Evolutionary conservation across 2,888 invertebrate genomes (phyloP), one percentile per base, ranked within the genome.

Genomic region (Drosophila leonis): DNA sequence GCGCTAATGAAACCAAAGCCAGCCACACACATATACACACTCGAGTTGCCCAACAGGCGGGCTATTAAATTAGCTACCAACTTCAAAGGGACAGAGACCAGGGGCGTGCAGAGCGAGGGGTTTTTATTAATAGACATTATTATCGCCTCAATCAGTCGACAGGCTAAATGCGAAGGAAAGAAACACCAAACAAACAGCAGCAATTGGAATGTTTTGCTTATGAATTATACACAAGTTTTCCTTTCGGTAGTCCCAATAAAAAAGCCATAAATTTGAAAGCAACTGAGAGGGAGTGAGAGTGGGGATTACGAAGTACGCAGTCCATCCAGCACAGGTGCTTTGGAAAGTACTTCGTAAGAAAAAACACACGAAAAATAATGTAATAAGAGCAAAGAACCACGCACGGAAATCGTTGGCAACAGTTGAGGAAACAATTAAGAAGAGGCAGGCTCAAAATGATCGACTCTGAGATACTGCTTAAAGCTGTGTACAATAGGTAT

Each of bases 151-250:
- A 82, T 78, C 75, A 60, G 67, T 0, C 46, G 74, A 29, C 55
- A 15, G 60, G 31, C 49, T 51, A 62, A 51, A n/a, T 35, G 56
- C 42, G 31, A 54, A 61, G 12, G n/a, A 29, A 51, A 51, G 49
- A 44, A 37, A 67, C 35, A 42, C 27, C 27, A 41, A 51, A 31
- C 41, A 29, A 65, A 54, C 33, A 54, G 60, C 24, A 65, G 12
- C 59, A 68, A 67, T 61, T 51, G 61, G 65, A 65, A 62, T 83
- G 73, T 65, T 61, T 71, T 41, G 59, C 74, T 74, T 89, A 82
- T 84, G 82, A 89, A 87, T 84, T 89, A 84, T 52, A 84, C 84
- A 84, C 62, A 59, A 68, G 51, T 55, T 60, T 61, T 12, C 24
- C 29, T 46, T 44, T 49, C 49, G 75, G 75, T 20, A 48, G 39